These are phyloP conservation scores for Phylloscopus whistleri DNA, from an alignment of 2,113 vertebrate genomes.

Conservation along the genomic window DNA sequence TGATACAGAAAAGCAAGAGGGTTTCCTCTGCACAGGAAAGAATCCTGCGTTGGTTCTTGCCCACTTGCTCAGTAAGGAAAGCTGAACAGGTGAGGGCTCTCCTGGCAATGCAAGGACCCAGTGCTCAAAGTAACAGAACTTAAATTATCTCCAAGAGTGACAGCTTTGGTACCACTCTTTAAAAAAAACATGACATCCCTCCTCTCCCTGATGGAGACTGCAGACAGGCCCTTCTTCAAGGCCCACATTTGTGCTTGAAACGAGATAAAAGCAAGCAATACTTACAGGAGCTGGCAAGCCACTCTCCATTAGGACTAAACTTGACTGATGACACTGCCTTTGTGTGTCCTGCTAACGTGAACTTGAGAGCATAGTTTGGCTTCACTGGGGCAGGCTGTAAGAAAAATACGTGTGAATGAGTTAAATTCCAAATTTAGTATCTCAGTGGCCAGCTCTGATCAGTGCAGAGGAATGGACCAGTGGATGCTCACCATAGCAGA, in stretches of 20 bases:
- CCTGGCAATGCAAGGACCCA: background rate
- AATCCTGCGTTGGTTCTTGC: background rate
- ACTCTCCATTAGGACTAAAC: constrained; percentile 97
- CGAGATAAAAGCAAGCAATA: background rate
- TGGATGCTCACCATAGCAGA: background rate
- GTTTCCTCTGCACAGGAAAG: background rate
- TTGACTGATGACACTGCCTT: constrained; percentile 98
- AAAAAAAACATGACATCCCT: background rate
- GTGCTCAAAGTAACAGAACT: background rate
- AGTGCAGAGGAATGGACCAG: background rate
- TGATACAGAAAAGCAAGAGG: background rate
- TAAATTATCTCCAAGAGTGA: background rate
- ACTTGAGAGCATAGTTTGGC: constrained; percentile 97
- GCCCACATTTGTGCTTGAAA: background rate
- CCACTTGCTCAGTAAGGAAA: background rate
- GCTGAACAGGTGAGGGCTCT: background rate
- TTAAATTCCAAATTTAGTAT: background rate
- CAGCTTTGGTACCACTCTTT: background rate
- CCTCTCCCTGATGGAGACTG: background rate
- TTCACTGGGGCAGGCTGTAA: constrained; percentile 91
- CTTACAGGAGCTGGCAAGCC: constrained; percentile 98
- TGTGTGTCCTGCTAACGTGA: constrained; percentile 95
- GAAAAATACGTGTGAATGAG: background rate
- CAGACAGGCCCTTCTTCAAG: background rate
- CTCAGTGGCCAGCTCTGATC: background rate